Evolutionary conservation across 1,140 invertebrate species (phyloP).

Genomic region (Sarcophaga bullata): DNA sequence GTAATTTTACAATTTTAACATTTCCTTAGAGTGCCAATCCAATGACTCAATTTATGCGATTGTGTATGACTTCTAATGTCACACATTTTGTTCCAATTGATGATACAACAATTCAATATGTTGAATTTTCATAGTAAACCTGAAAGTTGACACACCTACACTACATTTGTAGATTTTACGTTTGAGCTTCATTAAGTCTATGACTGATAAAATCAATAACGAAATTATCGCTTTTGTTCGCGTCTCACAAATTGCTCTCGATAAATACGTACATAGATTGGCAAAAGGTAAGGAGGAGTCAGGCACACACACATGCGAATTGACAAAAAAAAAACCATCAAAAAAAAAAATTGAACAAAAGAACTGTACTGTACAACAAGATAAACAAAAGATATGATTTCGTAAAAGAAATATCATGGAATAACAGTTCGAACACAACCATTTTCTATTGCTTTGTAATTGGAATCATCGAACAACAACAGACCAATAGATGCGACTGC

Average conservation of each 20-base stretch:
- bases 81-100: too few relatives aligned
- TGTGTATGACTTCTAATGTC: too few relatives aligned
- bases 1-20: too few relatives aligned
- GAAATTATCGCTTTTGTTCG: constrained; percentile 15
- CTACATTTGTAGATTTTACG: background rate
- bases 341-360: background rate
- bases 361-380: background rate
- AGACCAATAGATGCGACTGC: background rate
- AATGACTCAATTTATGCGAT: too few relatives aligned
- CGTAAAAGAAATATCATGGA: background rate
- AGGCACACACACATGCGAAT: background rate
- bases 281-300: too few relatives aligned
- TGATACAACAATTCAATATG: too few relatives aligned
- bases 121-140: background rate
- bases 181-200: background rate
- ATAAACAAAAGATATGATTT: constrained; percentile 19
- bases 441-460: too few relatives aligned
- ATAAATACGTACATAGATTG: background rate
- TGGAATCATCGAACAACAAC: too few relatives aligned
- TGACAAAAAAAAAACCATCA: background rate
- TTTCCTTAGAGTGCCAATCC: too few relatives aligned
- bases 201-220: constrained; percentile 16
- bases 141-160: background rate
- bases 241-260: background rate
- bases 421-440: too few relatives aligned